Percentiles rank a stretch among this genome's conserved stretches.
phyloP scores from a whole-genome alignment of 1,140 invertebrate species.

The Pomacea maculata region DNA sequence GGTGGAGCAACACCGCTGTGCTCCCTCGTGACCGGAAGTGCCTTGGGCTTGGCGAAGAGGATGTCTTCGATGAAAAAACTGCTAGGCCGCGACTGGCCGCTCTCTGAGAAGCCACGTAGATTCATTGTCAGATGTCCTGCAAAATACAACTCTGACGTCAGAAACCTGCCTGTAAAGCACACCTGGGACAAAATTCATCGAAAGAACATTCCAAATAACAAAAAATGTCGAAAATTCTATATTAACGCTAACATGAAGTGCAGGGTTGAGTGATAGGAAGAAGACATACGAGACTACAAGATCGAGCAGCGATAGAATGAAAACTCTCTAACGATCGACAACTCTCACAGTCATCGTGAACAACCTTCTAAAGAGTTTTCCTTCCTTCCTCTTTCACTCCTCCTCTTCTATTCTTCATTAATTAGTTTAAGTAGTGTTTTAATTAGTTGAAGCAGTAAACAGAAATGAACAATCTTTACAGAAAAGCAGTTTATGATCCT shows the following conservation, averaged over 20 bases:
- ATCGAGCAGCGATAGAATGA: no score
- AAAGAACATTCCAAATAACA: not conserved
- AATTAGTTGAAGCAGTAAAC: no score
- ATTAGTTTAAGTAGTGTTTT: no score
- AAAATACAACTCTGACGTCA: no score
- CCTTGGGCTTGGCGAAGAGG: conserved; percentile 71
- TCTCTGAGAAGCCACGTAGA: conserved; percentile 25
- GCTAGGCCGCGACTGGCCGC: conserved; percentile 62
- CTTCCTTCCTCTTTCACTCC: no score
- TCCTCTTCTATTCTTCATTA: not conserved
- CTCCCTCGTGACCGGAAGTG: conserved; percentile 25
- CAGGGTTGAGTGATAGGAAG: no score
- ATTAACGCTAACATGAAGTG: no score
- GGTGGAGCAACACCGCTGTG: conserved; percentile 29
- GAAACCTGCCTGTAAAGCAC: not conserved
- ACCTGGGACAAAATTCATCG: not conserved
- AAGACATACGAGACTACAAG: no score
- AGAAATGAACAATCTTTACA: no score
- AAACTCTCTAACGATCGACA: no score
- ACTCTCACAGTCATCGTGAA: no score
- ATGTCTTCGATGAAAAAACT: conserved; percentile 83
- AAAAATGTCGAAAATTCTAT: not conserved
- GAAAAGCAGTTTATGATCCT: no score
- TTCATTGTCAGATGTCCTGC: conserved; percentile 8
- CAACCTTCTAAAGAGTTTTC: not conserved